Evolutionary conservation across 2,797 vertebrate species (phyloP).

Genomic region (Danio choprae): DNA sequence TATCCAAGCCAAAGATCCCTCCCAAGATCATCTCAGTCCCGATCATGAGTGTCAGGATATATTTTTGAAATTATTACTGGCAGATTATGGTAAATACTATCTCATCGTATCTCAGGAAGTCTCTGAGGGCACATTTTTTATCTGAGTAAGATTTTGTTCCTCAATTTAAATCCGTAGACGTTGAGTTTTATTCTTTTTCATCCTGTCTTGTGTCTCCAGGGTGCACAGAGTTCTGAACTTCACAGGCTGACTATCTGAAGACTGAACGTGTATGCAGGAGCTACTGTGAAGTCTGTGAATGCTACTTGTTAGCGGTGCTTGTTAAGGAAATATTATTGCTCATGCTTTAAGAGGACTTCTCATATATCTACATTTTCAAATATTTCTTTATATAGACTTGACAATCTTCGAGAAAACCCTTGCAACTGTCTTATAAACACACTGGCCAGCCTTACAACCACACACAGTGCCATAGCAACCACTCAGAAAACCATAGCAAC

Average conservation of each 20-base stretch:
- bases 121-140: conserved; percentile 38
- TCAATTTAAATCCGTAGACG: conserved; percentile 36
- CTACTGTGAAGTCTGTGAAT: background rate
- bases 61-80: conserved; percentile 6
- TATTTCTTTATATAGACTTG: conserved; percentile 13
- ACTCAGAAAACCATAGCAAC: background rate
- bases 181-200: conserved; percentile 30
- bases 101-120: conserved; percentile 12
- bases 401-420: background rate
- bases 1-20: conserved; percentile 5
- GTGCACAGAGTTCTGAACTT: conserved; percentile 36
- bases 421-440: background rate
- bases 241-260: conserved; percentile 37
- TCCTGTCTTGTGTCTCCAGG: conserved; percentile 30
- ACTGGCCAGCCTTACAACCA: too few relatives aligned
- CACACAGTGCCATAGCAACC: background rate
- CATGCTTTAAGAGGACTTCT: background rate
- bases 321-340: background rate
- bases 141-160: conserved; percentile 36
- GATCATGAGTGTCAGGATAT: background rate
- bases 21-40: background rate
- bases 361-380: background rate
- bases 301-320: conserved; percentile 3
- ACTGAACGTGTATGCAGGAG: conserved; percentile 7
- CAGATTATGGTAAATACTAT: conserved; percentile 37